These are phyloP conservation scores for Tachypleus tridentatus DNA, from an alignment of 1,140 invertebrate species.

Conservation along the genomic window DNA sequence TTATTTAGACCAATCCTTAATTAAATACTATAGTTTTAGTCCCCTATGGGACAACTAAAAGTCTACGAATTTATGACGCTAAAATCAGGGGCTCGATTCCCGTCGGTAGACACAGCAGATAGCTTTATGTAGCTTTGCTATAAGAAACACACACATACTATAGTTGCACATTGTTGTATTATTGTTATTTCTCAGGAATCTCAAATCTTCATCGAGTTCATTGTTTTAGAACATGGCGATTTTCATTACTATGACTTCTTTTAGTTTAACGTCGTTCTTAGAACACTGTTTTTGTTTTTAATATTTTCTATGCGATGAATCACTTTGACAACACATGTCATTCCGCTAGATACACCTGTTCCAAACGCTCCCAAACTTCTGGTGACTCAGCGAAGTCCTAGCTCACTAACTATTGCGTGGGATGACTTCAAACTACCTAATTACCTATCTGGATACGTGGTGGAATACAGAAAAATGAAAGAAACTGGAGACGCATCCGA, in stretches of 20 bases:
- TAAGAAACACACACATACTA: background rate
- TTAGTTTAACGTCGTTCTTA: background rate
- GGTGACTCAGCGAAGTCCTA: conserved; percentile 26
- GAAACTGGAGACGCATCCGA: conserved; percentile 1
- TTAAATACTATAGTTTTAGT: too few species aligned
- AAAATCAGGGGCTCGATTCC: too few species aligned
- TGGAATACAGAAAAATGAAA: conserved; percentile 19
- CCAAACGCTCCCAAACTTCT: conserved; percentile 28
- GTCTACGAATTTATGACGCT: too few species aligned
- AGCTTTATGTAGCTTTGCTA: too few species aligned
- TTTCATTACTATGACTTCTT: background rate
- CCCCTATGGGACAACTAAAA: too few species aligned
- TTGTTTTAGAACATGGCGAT: background rate
- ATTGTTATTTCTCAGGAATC: background rate
- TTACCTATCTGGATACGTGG: conserved; percentile 25
- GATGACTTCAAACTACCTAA: conserved; percentile 32
- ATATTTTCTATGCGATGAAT: background rate
- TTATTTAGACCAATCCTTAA: too few species aligned
- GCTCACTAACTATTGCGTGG: conserved; percentile 31
- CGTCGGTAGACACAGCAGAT: too few species aligned
- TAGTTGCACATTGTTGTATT: background rate
- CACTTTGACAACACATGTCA: background rate
- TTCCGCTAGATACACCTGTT: conserved; percentile 7
- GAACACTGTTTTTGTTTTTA: background rate
- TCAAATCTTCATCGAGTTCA: background rate